Base-by-base conservation (phyloP, 2,113 vertebrate species). In the Glaucomys volans region DNA sequence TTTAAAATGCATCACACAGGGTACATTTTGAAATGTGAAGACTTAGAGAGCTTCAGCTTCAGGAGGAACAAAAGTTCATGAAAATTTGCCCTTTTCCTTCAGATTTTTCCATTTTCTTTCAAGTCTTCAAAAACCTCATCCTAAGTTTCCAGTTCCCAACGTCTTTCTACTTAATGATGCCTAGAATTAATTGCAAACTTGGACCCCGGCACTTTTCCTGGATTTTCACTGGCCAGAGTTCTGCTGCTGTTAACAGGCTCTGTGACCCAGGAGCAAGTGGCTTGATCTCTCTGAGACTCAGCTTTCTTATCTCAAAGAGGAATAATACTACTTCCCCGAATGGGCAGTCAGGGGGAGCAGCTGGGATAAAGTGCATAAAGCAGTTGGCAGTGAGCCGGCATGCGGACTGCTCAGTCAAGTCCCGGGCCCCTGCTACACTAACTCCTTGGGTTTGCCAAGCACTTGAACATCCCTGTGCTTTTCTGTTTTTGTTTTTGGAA, bases 51-150 rank as follows among this genome's bases (percentile, higher is more conserved):
- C 54, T 83, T 72, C 40, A 89, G 92, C 54, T 83, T 72, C 40
- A 28, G 72, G 66, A 83, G 86, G 94, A 95, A 90, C 80, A 90
- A 97, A 93, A 97, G 92, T 92, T 94, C 93, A 89, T 26, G 28
- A 76, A 74, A 95, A 95, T 93, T 95, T 97, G 94, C 76, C 91
- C 87, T 74, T 94, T 97, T 95, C 96, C 87, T 85, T 83, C 42
- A 91, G 71, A 83, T 59, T 71, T 95, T 64, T 67, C 28, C 52
- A 67, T 47, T 89, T 92, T 79, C 75, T 75, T 72, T 94, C 50
- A 92, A 84, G 32, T 84, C 91, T 93, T 91, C 79, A 57, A 64
- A 96, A 90, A 44, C 50, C 22, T 80, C 91, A 59, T 44, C 59
- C 62, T 28, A n/a, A 88, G 54, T 30, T 71, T 69, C 81, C 8